These are phyloP conservation scores for Lysandra coridon DNA, from an alignment of 2,888 invertebrate genomes.

Conservation along the genomic window DNA sequence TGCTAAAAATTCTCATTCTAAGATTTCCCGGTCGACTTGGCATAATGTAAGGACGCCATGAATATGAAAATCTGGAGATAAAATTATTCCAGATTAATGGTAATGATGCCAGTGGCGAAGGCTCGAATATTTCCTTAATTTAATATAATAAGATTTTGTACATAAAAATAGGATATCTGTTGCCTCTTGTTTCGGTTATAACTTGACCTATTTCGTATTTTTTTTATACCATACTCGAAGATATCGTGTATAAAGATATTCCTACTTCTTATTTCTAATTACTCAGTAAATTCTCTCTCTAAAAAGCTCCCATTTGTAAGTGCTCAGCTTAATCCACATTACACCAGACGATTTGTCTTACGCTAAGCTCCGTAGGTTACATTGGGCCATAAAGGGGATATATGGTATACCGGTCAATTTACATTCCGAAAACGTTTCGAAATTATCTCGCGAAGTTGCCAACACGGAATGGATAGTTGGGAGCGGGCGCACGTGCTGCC, in stretches of 20 bases:
- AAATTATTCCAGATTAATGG: constrained; percentile 9
- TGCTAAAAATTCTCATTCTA: constrained; percentile 13
- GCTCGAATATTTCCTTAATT: background rate
- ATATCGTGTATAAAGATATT: background rate
- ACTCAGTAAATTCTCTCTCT: background rate
- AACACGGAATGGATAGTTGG: constrained; percentile 58
- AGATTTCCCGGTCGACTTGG: constrained; percentile 21
- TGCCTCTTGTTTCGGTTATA: background rate
- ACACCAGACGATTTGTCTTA: constrained; percentile 33
- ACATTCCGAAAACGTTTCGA: constrained; percentile 51
- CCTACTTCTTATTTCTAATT: background rate
- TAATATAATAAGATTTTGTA: background rate
- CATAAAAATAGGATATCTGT: background rate
- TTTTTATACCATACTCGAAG: background rate
- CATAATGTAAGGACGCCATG: constrained; percentile 22
- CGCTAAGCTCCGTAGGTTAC: constrained; percentile 37
- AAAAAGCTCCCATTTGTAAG: constrained; percentile 7
- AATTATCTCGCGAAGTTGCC: constrained; percentile 56
- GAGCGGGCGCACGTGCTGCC: constrained; percentile 49
- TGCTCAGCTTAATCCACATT: constrained; percentile 20
- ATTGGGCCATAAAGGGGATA: constrained; percentile 37
- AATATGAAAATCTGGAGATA: constrained; percentile 17
- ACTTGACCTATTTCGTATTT: background rate
- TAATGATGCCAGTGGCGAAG: constrained; percentile 4
- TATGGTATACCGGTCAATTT: constrained; percentile 47